A percentile compares a stretch with the other conserved stretches of the same genome.
Evolutionary conservation across 2,888 invertebrate genomes (phyloP).

Genomic region (Ennomos quercinarius): DNA sequence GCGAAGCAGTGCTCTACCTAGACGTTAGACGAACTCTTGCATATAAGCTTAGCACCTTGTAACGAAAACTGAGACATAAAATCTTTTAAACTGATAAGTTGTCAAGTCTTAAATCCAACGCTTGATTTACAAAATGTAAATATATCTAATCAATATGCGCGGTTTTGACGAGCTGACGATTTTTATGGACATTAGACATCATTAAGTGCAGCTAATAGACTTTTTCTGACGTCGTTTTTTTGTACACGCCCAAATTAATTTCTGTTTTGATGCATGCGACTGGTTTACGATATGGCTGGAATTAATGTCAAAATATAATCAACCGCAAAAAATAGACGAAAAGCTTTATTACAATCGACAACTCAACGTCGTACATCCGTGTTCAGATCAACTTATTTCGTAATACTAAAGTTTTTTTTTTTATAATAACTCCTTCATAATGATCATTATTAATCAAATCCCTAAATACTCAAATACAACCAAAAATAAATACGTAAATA

Average conservation of each 20-base stretch:
- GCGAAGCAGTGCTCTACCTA: too few species aligned
- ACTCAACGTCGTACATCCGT: too few species aligned
- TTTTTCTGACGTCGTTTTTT: constrained; percentile 32
- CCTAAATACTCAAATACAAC: too few species aligned
- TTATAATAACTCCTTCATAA: too few species aligned
- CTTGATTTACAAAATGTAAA: constrained; percentile 38
- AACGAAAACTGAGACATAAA: constrained; percentile 21
- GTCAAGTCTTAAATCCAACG: constrained; percentile 17
- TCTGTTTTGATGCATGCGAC: constrained; percentile 38
- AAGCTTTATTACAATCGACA: constrained; percentile 1
- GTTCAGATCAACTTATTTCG: too few species aligned
- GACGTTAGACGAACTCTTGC: too few species aligned
- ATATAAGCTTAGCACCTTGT: constrained; percentile 16
- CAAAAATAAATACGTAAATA: too few species aligned
- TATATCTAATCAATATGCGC: constrained; percentile 38
- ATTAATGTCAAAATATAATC: constrained; percentile 41
- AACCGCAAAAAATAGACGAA: constrained; percentile 30
- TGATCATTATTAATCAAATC: too few species aligned
- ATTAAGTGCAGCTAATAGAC: constrained; percentile 42
- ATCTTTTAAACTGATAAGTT: constrained; percentile 2
- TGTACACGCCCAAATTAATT: constrained; percentile 36
- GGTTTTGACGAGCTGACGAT: constrained; percentile 42
- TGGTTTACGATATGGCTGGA: constrained; percentile 37
- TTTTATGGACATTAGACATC: constrained; percentile 41
- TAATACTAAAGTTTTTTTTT: too few species aligned